Conservation (phyloP, 64 coral and sea anemone species). For the Cladopsammia gracilis region DNA sequence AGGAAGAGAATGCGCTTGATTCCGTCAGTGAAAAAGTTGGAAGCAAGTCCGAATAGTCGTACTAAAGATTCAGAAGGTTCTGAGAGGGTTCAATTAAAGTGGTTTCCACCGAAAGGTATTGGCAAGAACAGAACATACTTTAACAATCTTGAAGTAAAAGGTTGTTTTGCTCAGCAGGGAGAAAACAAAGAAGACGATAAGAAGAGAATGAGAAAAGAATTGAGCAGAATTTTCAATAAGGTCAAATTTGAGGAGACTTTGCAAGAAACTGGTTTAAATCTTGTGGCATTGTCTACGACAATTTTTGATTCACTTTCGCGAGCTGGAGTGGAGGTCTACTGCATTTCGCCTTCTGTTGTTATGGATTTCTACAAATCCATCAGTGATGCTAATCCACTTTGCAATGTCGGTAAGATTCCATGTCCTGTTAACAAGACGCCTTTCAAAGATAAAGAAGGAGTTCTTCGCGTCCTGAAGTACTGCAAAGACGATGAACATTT, state of each 20-base stretch:
- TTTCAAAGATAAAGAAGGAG: constrained; percentile 7
- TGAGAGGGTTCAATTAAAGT: neutral
- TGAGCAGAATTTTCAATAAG: neutral
- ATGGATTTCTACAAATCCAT: neutral
- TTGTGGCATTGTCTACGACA: neutral
- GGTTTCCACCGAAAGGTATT: constrained; percentile 40
- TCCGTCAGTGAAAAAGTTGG: constrained; percentile 20
- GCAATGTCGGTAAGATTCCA: constrained; percentile 50
- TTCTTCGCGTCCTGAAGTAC: constrained; percentile 44
- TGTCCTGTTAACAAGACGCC: constrained; percentile 25
- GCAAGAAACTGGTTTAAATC: neutral
- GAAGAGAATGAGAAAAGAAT: neutral
- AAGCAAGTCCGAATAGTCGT: constrained; percentile 18
- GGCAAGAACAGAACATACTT: constrained; percentile 9
- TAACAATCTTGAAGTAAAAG: neutral
- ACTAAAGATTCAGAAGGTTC: neutral
- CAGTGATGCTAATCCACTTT: neutral
- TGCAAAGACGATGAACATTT: constrained; percentile 36
- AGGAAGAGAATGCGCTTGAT: constrained; percentile 13
- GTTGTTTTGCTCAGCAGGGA: neutral
- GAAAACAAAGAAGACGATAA: too few relatives aligned
- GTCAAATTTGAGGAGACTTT: neutral
- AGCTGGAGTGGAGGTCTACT: neutral
- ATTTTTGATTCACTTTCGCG: neutral
- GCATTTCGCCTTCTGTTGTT: neutral